Evolutionary conservation across 2,888 invertebrate genomes (phyloP).

Genomic region (Mesochorus sp.): DNA sequence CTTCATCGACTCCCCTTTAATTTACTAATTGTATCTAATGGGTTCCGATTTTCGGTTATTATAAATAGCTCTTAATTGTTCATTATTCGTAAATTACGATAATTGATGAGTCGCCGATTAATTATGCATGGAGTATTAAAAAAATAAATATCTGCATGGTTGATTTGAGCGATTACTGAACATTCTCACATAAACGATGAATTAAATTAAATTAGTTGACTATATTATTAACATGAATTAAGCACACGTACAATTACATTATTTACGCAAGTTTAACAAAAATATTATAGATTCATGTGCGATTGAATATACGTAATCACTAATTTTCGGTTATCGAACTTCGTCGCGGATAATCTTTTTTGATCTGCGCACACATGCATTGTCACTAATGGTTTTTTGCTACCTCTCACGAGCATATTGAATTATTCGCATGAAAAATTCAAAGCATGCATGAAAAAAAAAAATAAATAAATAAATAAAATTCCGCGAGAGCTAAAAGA

Average conservation of each 20-base stretch:
- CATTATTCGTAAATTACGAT: slow-evolving; percentile 33
- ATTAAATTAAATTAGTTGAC: too few species aligned
- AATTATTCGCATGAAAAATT: slow-evolving; percentile 2
- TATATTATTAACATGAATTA: too few species aligned
- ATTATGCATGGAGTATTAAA: too few species aligned
- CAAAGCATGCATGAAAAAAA: background rate
- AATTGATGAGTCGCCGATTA: slow-evolving; percentile 12
- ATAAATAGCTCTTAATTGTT: slow-evolving; percentile 21
- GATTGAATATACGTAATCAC: too few species aligned
- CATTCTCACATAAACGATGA: too few species aligned
- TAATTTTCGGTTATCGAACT: too few species aligned
- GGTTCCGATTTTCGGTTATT: slow-evolving; percentile 31
- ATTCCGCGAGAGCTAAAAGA: slow-evolving; percentile 7
- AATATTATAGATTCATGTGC: too few species aligned
- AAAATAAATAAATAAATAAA: background rate
- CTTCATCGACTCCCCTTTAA: slow-evolving; percentile 36
- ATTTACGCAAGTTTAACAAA: too few species aligned
- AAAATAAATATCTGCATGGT: background rate
- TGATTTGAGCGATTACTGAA: too few species aligned
- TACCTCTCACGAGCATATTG: background rate
- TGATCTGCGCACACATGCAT: too few species aligned
- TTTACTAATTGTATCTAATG: slow-evolving; percentile 44
- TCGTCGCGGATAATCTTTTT: too few species aligned
- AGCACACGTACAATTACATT: too few species aligned
- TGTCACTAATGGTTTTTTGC: background rate